Percentiles rank a stretch among this genome's conserved stretches.
Conservation (phyloP, 2,797 vertebrate genomes). For the Stomatorhinus walkeri region DNA sequence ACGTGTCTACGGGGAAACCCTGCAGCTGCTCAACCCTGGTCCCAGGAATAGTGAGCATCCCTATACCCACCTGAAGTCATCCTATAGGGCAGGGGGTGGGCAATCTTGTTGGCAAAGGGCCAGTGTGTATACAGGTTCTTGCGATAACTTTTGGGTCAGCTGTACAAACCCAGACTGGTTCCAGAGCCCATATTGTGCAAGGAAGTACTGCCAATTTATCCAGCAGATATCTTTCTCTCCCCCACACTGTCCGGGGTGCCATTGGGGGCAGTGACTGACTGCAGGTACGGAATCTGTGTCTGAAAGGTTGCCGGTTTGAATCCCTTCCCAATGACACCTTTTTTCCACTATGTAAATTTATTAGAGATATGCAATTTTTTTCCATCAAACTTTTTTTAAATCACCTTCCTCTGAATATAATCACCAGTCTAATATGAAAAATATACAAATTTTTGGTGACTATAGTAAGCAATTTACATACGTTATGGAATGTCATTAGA, state of each 20-base stretch:
- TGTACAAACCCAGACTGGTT: background rate
- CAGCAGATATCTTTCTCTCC: background rate
- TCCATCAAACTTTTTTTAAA: background rate
- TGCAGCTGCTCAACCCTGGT: background rate
- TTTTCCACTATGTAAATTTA: background rate
- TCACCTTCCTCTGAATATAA: background rate
- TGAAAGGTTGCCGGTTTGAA: slow-evolving; percentile 3
- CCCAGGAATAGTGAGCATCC: background rate
- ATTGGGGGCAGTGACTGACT: background rate
- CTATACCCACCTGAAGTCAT: background rate
- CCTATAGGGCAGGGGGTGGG: background rate
- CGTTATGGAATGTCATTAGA: background rate
- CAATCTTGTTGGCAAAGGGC: background rate
- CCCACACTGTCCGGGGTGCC: background rate
- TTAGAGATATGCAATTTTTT: background rate
- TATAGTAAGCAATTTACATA: background rate
- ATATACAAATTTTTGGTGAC: background rate
- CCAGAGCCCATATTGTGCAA: background rate
- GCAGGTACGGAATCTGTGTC: background rate
- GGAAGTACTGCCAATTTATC: background rate
- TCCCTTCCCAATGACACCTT: background rate
- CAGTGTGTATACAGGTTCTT: background rate
- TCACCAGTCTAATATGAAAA: background rate
- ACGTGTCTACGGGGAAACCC: background rate
- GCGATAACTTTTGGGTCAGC: background rate